These are phyloP conservation scores for Ariopsis seemanni DNA, from an alignment of 2,113 vertebrate species.

Conservation along the genomic window DNA sequence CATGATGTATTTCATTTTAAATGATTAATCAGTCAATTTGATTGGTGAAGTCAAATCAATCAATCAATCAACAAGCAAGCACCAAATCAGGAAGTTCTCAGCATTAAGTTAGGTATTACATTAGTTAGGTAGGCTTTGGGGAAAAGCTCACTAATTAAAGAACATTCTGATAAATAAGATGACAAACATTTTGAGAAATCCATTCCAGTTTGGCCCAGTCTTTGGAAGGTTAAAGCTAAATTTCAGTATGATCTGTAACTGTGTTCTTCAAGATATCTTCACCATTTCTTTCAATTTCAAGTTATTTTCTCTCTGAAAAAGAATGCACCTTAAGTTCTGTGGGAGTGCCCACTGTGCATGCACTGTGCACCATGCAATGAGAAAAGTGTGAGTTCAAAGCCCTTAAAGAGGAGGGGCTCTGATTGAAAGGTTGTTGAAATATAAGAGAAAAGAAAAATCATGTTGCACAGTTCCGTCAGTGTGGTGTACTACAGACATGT, in stretches of 20 bases:
- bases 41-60: too few species aligned
- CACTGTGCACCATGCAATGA: not conserved
- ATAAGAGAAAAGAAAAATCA: not conserved
- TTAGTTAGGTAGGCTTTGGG: not conserved
- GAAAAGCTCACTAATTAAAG: not conserved
- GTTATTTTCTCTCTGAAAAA: not conserved
- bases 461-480: not conserved
- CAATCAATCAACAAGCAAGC: too few species aligned
- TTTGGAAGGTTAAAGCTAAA: not conserved
- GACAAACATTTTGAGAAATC: not conserved
- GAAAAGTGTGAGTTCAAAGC: not conserved
- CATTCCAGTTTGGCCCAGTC: not conserved
- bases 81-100: too few species aligned
- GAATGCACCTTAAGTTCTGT: not conserved
- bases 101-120: too few species aligned
- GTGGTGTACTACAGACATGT: slow-evolving; percentile 14
- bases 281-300: not conserved
- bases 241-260: not conserved
- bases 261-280: not conserved
- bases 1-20: too few species aligned
- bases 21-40: too few species aligned
- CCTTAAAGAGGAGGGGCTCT: not conserved
- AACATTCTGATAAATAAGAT: not conserved
- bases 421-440: not conserved
- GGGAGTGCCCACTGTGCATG: not conserved